A percentile compares a stretch with the other conserved stretches of the same genome.
These are phyloP conservation scores for Melieria crassipennis DNA, from an alignment of 2,888 invertebrate species.

Conservation along the genomic window DNA sequence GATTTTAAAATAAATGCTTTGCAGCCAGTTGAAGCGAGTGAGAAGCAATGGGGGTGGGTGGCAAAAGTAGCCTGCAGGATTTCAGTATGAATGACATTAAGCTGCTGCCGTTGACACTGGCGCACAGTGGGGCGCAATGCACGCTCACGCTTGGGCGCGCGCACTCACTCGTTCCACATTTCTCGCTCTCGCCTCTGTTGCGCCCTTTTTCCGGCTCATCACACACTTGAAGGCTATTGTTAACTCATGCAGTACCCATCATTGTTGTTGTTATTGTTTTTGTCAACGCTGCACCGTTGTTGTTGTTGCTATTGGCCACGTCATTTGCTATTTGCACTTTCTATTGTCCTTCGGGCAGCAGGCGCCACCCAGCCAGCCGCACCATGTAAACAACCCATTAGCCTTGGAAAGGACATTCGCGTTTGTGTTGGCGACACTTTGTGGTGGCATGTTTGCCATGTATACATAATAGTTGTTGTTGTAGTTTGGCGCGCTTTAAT, in stretches of 20 bases:
- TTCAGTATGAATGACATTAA: slow-evolving; percentile 1
- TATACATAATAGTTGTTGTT: background rate
- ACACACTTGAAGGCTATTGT: background rate
- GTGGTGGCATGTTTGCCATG: background rate
- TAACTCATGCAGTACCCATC: background rate
- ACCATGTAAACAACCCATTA: slow-evolving; percentile 7
- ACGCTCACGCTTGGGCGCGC: no score
- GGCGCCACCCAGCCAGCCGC: no score
- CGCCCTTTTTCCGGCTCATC: background rate
- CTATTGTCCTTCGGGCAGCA: background rate
- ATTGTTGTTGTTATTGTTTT: slow-evolving; percentile 10
- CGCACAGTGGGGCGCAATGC: no score
- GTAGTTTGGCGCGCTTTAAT: slow-evolving; percentile 14
- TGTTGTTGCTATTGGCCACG: slow-evolving; percentile 15
- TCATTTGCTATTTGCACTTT: background rate
- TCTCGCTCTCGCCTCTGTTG: no score
- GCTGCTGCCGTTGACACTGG: slow-evolving; percentile 4
- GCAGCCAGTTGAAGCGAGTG: background rate
- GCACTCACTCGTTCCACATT: no score
- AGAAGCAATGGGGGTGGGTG: background rate
- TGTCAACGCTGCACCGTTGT: background rate
- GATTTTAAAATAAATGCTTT: no score
- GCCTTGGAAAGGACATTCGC: slow-evolving; percentile 31
- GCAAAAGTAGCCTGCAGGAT: background rate
- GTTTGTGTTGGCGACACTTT: background rate